Evolutionary conservation across 1,140 invertebrate species (phyloP).

Genomic region (Phymastichus coffea): DNA sequence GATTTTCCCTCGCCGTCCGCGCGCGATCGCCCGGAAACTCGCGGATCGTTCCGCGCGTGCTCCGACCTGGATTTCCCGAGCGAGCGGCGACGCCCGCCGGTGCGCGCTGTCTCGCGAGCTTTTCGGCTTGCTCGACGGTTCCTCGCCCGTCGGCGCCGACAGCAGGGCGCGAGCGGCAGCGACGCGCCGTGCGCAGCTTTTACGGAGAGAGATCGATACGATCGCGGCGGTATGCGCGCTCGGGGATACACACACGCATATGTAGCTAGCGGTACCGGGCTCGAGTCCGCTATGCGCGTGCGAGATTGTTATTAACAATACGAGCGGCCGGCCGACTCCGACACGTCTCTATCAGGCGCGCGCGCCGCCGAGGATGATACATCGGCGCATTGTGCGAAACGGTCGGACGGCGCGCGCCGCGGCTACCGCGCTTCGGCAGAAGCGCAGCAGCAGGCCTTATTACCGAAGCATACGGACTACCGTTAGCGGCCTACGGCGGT

Average conservation of each 20-base stretch:
- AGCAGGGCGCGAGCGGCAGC: too few species aligned
- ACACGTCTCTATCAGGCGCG: conserved; percentile 12
- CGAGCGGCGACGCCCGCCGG: too few species aligned
- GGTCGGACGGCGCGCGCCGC: background rate
- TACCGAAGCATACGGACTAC: conserved; percentile 17
- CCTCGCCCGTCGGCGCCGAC: too few species aligned
- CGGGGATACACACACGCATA: background rate
- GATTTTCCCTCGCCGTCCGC: background rate
- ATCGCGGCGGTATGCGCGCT: too few species aligned
- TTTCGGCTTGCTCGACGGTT: too few species aligned
- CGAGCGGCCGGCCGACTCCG: conserved; percentile 38
- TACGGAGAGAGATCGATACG: too few species aligned
- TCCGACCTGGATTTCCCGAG: too few species aligned
- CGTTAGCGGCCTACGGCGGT: too few species aligned
- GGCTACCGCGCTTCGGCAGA: background rate
- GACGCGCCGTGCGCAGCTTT: background rate
- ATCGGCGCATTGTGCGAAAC: conserved; percentile 4
- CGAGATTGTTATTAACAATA: conserved; percentile 43
- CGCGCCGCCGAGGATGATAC: background rate
- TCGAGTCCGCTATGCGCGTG: conserved; percentile 38
- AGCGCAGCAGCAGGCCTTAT: background rate
- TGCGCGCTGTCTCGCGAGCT: too few species aligned
- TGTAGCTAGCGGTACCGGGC: conserved; percentile 39
- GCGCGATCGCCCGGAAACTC: conserved; percentile 21
- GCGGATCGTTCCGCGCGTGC: too few species aligned